phyloP scores from a whole-genome alignment of 2,888 invertebrate species.

The Boloria euphrosyne region DNA sequence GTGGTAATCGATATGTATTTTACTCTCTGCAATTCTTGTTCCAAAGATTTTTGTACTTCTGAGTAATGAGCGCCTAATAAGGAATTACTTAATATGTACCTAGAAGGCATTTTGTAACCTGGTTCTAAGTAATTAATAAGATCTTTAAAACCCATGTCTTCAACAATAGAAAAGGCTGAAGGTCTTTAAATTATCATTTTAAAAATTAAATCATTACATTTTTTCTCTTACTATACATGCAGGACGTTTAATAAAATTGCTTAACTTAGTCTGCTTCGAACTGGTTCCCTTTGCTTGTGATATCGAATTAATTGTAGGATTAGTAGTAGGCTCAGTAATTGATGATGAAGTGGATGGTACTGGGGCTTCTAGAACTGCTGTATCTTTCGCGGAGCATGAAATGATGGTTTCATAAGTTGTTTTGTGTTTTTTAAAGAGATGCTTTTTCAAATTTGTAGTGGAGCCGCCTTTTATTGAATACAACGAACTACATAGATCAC shows the following conservation, averaged over 20 bases:
- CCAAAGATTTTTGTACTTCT: too few species aligned
- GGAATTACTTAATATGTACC: conserved; percentile 42
- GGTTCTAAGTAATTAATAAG: conserved; percentile 43
- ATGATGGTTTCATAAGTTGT: conserved; percentile 39
- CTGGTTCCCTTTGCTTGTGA: conserved; percentile 30
- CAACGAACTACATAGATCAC: conserved; percentile 39
- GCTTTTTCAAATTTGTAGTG: conserved; percentile 42
- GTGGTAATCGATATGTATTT: too few species aligned
- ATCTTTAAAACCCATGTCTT: conserved; percentile 42
- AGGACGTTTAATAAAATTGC: conserved; percentile 29
- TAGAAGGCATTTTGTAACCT: conserved; percentile 43
- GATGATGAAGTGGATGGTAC: too few species aligned
- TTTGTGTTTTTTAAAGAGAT: conserved; percentile 34
- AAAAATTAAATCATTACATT: conserved; percentile 41
- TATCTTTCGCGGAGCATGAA: conserved; percentile 39
- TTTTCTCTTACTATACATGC: conserved; percentile 22
- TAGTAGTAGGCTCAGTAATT: conserved; percentile 29
- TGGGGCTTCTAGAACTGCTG: conserved; percentile 34
- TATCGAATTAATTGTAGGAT: too few species aligned
- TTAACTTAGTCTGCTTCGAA: conserved; percentile 35
- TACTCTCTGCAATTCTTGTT: too few species aligned
- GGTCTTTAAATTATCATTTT: conserved; percentile 41
- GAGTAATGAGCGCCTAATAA: conserved; percentile 40
- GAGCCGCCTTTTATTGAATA: conserved; percentile 42
- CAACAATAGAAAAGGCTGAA: conserved; percentile 42